A percentile compares a stretch with the other conserved stretches of the same genome.
These are phyloP conservation scores for Calameuta filiformis DNA, from an alignment of 2,888 invertebrate genomes.

Conservation along the genomic window DNA sequence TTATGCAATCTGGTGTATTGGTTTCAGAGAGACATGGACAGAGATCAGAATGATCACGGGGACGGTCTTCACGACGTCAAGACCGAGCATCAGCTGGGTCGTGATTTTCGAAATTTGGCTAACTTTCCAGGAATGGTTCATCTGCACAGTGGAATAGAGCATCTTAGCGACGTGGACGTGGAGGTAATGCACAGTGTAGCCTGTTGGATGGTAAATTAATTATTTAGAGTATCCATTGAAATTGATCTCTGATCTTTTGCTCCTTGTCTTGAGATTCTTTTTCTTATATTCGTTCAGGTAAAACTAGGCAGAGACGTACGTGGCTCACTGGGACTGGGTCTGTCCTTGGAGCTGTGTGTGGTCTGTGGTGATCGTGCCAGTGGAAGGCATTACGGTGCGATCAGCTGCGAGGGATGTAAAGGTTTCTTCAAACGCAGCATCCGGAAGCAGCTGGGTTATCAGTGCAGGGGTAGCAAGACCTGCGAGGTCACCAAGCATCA, in stretches of 20 bases:
- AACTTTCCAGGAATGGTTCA: constrained; percentile 58
- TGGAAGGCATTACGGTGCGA: constrained; percentile 94
- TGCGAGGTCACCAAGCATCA: constrained; percentile 99
- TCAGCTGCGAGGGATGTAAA: constrained; percentile 96
- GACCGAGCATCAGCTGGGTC: constrained; percentile 54
- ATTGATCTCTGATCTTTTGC: background rate
- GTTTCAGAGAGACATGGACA: constrained; percentile 47
- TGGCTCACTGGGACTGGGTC: constrained; percentile 66
- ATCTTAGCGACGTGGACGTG: constrained; percentile 56
- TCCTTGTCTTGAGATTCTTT: background rate
- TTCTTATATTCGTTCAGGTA: constrained; percentile 39
- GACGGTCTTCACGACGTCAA: constrained; percentile 56
- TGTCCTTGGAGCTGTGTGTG: constrained; percentile 87
- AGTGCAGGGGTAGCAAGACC: constrained; percentile 94
- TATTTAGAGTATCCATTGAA: background rate
- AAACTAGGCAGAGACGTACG: constrained; percentile 62
- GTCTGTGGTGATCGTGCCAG: constrained; percentile 97
- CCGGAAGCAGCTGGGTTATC: constrained; percentile 96
- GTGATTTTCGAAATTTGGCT: constrained; percentile 55
- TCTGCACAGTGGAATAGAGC: constrained; percentile 57
- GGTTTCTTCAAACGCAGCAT: constrained; percentile 98
- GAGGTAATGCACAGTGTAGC: constrained; percentile 40
- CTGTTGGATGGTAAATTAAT: background rate
- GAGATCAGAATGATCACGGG: constrained; percentile 55
- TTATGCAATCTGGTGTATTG: background rate